Evolutionary conservation across 2,888 invertebrate species (phyloP), one percentile per base, ranked within the genome.

Genomic region (Campoplex nolae): DNA sequence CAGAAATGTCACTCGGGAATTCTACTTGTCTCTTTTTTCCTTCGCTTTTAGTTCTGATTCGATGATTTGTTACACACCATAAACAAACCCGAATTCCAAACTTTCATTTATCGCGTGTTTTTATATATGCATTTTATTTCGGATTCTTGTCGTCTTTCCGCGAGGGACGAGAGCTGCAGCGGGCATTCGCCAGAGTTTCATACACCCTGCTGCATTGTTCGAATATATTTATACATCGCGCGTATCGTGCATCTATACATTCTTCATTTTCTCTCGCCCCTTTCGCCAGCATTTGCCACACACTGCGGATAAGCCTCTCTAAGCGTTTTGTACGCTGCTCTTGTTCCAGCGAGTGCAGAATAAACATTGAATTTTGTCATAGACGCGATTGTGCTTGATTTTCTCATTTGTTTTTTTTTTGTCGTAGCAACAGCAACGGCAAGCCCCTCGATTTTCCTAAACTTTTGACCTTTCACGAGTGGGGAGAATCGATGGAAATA

Each of bases 1-100:
- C 85, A 85, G 79, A 85, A 75, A 85, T 82, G 85, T 85, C 86
- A 83, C 62, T 62, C n/a, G 75, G 56, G 65, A 75, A 76, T 79
- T 48, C 18, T 42, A 70, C 6, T 80, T 11, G 23, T 67, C 74
- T 45, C 74, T 68, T 23, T 78, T 45, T 45, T 8, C 45, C 71
- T 32, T 42, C 23, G 13, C 42, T 65, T 51, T 45, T 58, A 38
- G 9, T 78, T 62, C 74, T 38, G 32, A 48, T 74, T 58, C 67
- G 56, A 68, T 58, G 85, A 73, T 78, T 74, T 9, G 42, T 56
- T 28, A 70, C n/a, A 70, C n/a, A 35, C 68, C 23, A 65, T 42
- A 58, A 77, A 71, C 81, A 85, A 38, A 62, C 38, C 38, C 51
- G 70, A 78, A 71, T 78, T 56, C 58, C 51, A 74, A 75, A n/a